These are phyloP conservation scores for Chroicocephalus ridibundus DNA, from an alignment of 2,113 vertebrate genomes.

Conservation along the genomic window DNA sequence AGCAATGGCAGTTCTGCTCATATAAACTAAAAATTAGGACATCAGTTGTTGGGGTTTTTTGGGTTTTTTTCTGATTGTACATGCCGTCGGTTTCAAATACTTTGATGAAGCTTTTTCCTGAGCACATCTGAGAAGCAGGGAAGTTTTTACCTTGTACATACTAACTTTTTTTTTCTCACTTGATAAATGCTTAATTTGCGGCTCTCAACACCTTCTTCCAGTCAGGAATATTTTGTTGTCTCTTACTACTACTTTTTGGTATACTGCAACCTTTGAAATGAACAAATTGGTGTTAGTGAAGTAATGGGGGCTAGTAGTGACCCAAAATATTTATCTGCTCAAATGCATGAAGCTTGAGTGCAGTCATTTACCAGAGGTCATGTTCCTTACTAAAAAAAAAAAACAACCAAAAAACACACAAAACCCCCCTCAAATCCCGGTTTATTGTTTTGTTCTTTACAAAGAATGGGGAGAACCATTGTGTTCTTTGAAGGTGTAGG, in stretches of 20 bases:
- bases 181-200: not conserved
- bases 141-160: not conserved
- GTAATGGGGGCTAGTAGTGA: not conserved
- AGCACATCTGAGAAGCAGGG: not conserved
- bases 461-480: not conserved
- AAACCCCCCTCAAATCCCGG: not conserved
- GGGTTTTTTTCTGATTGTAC: not conserved
- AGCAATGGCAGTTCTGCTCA: not conserved
- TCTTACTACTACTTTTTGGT: not conserved
- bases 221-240: not conserved
- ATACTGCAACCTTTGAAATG: not conserved
- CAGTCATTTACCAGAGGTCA: not conserved
- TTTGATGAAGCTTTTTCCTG: not conserved
- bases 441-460: not conserved
- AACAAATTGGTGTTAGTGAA: not conserved
- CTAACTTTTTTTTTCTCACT: no score
- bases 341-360: not conserved
- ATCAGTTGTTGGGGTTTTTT: no score
- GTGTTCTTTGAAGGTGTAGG: slow-evolving; percentile 15
- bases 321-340: not conserved
- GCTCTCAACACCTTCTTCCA: not conserved
- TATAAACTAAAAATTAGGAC: not conserved
- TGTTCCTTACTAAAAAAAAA: not conserved
- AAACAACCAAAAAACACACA: not conserved
- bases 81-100: not conserved